phyloP scores from a whole-genome alignment of 2,888 invertebrate genomes.

The Apamea anceps region DNA sequence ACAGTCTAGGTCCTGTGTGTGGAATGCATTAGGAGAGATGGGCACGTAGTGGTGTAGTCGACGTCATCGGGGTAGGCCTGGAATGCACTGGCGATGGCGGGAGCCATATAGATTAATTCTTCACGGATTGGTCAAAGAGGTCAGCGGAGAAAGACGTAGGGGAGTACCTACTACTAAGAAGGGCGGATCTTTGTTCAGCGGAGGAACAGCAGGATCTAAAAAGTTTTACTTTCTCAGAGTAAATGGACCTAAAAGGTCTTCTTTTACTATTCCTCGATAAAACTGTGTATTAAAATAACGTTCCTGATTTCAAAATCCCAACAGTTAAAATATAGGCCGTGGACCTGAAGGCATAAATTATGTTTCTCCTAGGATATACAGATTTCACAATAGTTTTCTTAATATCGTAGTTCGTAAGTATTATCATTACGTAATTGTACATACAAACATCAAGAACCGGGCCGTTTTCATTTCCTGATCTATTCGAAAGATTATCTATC shows the following conservation, averaged over 20 bases:
- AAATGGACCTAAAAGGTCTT: not conserved
- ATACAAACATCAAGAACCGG: too few relatives aligned
- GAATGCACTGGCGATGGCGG: not conserved
- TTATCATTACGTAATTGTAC: too few relatives aligned
- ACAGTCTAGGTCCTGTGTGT: too few relatives aligned
- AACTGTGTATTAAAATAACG: not conserved
- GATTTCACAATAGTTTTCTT: too few relatives aligned
- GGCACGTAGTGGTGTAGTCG: too few relatives aligned
- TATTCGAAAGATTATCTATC: slow-evolving; percentile 16
- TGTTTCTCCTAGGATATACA: too few relatives aligned
- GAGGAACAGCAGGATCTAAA: not conserved
- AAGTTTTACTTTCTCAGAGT: not conserved
- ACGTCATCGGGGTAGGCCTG: too few relatives aligned
- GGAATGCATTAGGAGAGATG: not conserved
- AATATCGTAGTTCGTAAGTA: too few relatives aligned
- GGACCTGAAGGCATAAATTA: too few relatives aligned
- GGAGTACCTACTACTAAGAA: not conserved
- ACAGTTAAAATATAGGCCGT: not conserved
- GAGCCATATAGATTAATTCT: not conserved
- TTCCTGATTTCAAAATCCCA: not conserved
- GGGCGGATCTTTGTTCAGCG: not conserved
- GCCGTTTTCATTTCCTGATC: slow-evolving; percentile 27
- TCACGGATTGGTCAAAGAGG: not conserved
- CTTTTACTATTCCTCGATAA: not conserved
- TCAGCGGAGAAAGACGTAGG: not conserved